phyloP scores from a whole-genome alignment of 2,888 invertebrate genomes.

The Lissocephala sabroskyi region DNA sequence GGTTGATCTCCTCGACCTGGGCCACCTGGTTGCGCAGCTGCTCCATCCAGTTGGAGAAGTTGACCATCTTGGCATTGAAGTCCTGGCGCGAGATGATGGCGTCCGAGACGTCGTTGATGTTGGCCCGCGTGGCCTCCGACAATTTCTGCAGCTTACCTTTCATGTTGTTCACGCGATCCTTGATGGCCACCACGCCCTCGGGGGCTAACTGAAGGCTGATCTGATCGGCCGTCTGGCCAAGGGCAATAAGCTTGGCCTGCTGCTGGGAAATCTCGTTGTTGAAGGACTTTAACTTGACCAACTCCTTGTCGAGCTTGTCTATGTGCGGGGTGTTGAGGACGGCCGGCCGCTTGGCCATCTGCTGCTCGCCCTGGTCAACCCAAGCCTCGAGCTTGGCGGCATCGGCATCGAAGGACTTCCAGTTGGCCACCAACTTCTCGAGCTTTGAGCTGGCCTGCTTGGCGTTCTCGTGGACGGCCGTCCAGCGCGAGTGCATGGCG shows the following conservation, averaged over 20 bases:
- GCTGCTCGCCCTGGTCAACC: conserved; percentile 80
- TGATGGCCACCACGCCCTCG: conserved; percentile 82
- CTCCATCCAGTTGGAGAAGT: conserved; percentile 87
- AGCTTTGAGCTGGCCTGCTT: conserved; percentile 84
- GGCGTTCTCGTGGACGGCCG: conserved; percentile 86
- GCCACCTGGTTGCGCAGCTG: conserved; percentile 81
- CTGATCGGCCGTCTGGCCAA: conserved; percentile 86
- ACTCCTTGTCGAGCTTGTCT: conserved; percentile 83
- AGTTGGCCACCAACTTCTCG: conserved; percentile 84
- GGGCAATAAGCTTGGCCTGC: conserved; percentile 84
- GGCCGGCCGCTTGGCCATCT: conserved; percentile 75
- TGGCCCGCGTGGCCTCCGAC: conserved; percentile 82
- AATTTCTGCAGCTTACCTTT: conserved; percentile 83
- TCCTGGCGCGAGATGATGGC: conserved; percentile 87
- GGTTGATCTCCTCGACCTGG: conserved; percentile 85
- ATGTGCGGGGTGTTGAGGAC: conserved; percentile 81
- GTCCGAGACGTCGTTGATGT: conserved; percentile 87
- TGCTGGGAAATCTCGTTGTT: conserved; percentile 90
- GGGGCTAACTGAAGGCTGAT: conserved; percentile 84
- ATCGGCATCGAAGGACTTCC: conserved; percentile 87
- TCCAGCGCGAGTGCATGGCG: conserved; percentile 86
- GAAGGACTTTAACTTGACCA: conserved; percentile 84
- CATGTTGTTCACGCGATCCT: conserved; percentile 81
- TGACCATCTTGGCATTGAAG: conserved; percentile 83
- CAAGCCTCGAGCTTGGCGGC: conserved; percentile 84